phyloP scores from a whole-genome alignment of 2,797 vertebrate genomes.

The Phoxinus dragarum region DNA sequence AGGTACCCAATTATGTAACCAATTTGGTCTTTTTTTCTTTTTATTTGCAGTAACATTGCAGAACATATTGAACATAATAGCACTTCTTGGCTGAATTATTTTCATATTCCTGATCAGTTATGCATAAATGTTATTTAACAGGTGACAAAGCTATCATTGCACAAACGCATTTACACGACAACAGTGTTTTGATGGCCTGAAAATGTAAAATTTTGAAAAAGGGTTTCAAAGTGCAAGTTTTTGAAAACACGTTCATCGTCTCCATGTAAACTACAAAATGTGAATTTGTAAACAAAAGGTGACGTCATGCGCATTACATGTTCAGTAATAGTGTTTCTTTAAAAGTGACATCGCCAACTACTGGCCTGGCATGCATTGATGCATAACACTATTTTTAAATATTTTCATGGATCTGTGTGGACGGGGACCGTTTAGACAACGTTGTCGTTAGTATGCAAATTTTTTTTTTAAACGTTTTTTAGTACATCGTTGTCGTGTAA shows the following conservation, averaged over 20 bases:
- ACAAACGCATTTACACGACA: not conserved
- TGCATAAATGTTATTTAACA: not conserved
- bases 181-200: not conserved
- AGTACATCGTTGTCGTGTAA: not conserved
- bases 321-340: too few species aligned
- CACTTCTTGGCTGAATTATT: not conserved
- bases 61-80: not conserved
- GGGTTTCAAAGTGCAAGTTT: too few species aligned
- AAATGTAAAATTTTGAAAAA: not conserved
- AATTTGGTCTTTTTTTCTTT: not conserved
- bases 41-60: not conserved
- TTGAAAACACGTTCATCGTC: too few species aligned
- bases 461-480: not conserved
- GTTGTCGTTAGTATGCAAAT: not conserved
- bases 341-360: too few species aligned
- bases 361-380: too few species aligned
- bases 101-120: not conserved
- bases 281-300: too few species aligned
- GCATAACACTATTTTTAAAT: too few species aligned
- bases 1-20: not conserved
- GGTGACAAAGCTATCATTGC: not conserved
- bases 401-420: too few species aligned
- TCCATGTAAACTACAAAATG: too few species aligned
- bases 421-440: not conserved
- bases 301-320: too few species aligned